These are phyloP conservation scores for Holcopasites calliopsidis DNA, from an alignment of 1,140 invertebrate species.

Conservation along the genomic window DNA sequence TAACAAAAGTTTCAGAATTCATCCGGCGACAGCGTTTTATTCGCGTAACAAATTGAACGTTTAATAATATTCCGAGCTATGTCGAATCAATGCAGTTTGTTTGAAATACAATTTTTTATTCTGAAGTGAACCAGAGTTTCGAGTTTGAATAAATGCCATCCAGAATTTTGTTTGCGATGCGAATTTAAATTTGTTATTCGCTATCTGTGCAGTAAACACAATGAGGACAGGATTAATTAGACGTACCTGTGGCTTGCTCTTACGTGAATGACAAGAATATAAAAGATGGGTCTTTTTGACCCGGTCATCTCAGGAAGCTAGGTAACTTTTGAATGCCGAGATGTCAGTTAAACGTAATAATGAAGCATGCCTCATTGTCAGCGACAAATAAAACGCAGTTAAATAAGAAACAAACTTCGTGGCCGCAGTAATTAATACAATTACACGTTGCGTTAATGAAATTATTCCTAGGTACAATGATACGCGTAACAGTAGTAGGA, in stretches of 20 bases:
- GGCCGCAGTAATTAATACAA: conserved; percentile 1
- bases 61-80: not conserved
- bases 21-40: not conserved
- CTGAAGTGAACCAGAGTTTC: not conserved
- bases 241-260: not conserved
- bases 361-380: not conserved
- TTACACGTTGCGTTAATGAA: not conserved
- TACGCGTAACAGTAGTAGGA: not conserved
- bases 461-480: not conserved
- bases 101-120: not conserved
- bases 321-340: conserved; percentile 1
- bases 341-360: conserved; percentile 25
- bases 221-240: conserved; percentile 28
- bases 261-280: not conserved
- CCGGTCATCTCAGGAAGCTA: not conserved
- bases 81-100: not conserved
- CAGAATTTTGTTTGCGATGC: not conserved
- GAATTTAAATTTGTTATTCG: not conserved
- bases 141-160: conserved; percentile 1
- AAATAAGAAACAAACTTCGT: not conserved
- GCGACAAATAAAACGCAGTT: not conserved
- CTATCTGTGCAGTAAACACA: not conserved
- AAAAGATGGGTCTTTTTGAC: conserved; percentile 9
- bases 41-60: conserved; percentile 18
- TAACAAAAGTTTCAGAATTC: conserved; percentile 1